Evolutionary conservation across 2,797 vertebrate genomes (phyloP).

Genomic region (Sebastiscus tertius): DNA sequence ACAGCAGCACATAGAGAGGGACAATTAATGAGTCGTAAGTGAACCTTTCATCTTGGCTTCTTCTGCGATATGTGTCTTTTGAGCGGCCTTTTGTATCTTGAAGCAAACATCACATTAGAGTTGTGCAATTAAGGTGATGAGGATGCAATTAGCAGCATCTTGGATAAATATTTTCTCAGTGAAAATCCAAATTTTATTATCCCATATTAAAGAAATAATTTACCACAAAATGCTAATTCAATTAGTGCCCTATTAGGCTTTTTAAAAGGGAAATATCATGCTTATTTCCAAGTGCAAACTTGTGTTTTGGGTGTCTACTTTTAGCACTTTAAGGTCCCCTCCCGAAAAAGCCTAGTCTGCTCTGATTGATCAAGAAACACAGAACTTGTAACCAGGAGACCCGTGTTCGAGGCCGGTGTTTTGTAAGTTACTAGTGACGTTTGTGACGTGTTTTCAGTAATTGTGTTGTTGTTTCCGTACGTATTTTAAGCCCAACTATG

Average conservation of each 20-base stretch:
- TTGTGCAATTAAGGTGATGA: slow-evolving; percentile 28
- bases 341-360: too few relatives aligned
- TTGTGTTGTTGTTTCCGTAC: too few relatives aligned
- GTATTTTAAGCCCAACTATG: too few relatives aligned
- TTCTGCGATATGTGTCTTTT: slow-evolving; percentile 3
- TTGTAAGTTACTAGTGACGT: too few relatives aligned
- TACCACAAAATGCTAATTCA: neutral
- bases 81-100: slow-evolving; percentile 16
- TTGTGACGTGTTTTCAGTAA: too few relatives aligned
- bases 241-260: neutral
- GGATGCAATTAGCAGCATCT: slow-evolving; percentile 25
- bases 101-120: slow-evolving; percentile 22
- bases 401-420: too few relatives aligned
- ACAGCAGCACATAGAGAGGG: slow-evolving; percentile 2
- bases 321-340: too few relatives aligned
- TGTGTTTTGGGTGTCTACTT: neutral
- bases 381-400: too few relatives aligned
- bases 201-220: slow-evolving; percentile 10
- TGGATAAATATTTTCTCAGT: slow-evolving; percentile 1
- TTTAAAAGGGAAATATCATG: neutral
- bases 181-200: neutral
- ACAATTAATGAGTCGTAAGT: slow-evolving; percentile 21
- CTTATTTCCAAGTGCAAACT: neutral
- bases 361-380: too few relatives aligned
- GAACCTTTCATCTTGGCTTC: slow-evolving; percentile 21